A percentile compares a stretch with the other conserved stretches of the same genome.
phyloP scores from a whole-genome alignment of 2,888 invertebrate species.

The Scrobipalpa costella region DNA sequence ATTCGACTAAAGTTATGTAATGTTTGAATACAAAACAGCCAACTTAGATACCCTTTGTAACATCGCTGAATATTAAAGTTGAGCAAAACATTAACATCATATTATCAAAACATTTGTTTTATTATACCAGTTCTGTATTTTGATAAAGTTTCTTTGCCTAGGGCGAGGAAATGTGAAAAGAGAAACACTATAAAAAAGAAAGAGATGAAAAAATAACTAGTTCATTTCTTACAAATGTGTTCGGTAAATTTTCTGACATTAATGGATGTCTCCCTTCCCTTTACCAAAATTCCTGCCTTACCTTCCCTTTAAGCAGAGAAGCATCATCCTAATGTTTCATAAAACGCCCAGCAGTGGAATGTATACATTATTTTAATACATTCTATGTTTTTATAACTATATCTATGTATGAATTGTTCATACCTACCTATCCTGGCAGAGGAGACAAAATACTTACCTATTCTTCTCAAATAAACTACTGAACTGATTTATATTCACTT shows the following conservation, averaged over 20 bases:
- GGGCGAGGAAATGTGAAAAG: conserved; percentile 16
- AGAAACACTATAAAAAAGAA: background rate
- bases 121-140: conserved; percentile 27
- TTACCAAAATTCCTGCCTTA: no score
- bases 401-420: no score
- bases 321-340: no score
- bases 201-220: conserved; percentile 21
- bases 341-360: no score
- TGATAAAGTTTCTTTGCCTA: conserved; percentile 27
- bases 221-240: conserved; percentile 38
- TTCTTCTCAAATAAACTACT: no score
- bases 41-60: conserved; percentile 5
- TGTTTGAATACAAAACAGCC: conserved; percentile 1
- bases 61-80: conserved; percentile 2
- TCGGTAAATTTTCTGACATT: conserved; percentile 35
- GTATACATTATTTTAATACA: no score
- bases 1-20: background rate
- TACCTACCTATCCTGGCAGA: no score
- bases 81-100: conserved; percentile 14
- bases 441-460: no score
- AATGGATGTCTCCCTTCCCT: no score
- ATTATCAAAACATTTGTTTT: conserved; percentile 21
- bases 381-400: no score
- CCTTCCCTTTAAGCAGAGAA: no score
- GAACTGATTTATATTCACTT: no score